phyloP scores from a whole-genome alignment of 2,888 invertebrate genomes.

The Steromphala cineraria region DNA sequence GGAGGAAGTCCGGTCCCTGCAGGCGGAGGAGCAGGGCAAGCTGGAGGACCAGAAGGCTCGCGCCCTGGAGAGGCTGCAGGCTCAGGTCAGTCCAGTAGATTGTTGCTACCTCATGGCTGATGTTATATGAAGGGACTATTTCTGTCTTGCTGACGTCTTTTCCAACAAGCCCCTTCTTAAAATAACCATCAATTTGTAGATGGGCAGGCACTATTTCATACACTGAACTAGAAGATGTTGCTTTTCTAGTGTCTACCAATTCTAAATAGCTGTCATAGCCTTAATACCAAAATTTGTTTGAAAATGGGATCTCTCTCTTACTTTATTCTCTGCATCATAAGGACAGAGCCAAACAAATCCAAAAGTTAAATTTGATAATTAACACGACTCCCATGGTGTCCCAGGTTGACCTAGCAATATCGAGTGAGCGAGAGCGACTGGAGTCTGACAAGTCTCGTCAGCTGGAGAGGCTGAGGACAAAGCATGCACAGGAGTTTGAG shows the following conservation, averaged over 20 bases:
- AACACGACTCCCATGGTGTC: neutral
- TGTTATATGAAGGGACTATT: no score
- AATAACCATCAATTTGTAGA: no score
- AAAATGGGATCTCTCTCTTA: no score
- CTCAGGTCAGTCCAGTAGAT: slow-evolving; percentile 46
- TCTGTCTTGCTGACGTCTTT: no score
- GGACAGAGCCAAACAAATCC: neutral
- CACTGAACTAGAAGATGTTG: no score
- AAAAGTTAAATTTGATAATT: neutral
- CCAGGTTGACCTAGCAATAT: slow-evolving; percentile 62
- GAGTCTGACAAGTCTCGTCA: slow-evolving; percentile 58
- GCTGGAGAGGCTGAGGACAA: slow-evolving; percentile 54
- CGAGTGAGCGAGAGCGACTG: slow-evolving; percentile 57
- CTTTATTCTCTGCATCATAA: neutral
- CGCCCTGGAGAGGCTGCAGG: slow-evolving; percentile 58
- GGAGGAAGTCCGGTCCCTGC: slow-evolving; percentile 62
- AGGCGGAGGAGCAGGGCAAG: slow-evolving; percentile 64
- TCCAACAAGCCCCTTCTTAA: no score
- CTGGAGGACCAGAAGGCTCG: slow-evolving; percentile 66
- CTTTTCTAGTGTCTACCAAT: no score
- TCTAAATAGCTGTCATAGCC: no score
- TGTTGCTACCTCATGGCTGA: neutral
- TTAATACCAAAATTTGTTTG: no score
- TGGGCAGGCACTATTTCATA: no score
- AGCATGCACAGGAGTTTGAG: slow-evolving; percentile 63